A percentile compares a stretch with the other conserved stretches of the same genome.
Evolutionary conservation across 2,797 vertebrate genomes (phyloP).

Genomic region (Sebastes steindachneri): DNA sequence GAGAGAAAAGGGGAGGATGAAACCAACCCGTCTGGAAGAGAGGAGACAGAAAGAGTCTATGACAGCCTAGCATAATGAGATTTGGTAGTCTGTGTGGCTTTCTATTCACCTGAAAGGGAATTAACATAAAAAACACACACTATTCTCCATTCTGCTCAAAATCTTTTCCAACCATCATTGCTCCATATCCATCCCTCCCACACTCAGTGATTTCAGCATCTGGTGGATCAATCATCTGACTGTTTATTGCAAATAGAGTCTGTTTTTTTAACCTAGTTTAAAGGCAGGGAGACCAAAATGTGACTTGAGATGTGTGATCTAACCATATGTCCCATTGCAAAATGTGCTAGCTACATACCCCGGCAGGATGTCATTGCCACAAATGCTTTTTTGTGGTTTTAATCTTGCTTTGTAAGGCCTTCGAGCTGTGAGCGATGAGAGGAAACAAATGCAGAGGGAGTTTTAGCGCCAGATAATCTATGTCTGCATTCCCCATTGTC

Average conservation of each 20-base stretch:
- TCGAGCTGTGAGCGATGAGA: constrained; percentile 17
- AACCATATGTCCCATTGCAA: constrained; percentile 24
- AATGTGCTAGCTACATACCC: background rate
- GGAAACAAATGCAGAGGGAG: constrained; percentile 20
- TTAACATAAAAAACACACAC: constrained; percentile 57
- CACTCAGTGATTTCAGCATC: constrained; percentile 43
- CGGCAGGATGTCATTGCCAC: background rate
- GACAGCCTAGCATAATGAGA: constrained; percentile 72
- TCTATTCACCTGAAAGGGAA: constrained; percentile 69
- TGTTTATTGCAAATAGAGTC: constrained; percentile 40
- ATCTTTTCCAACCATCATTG: constrained; percentile 50
- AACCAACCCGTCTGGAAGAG: constrained; percentile 71
- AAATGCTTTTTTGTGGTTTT: constrained; percentile 17
- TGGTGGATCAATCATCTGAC: constrained; percentile 53
- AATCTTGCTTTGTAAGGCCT: constrained; percentile 21
- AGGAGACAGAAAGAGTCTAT: constrained; percentile 66
- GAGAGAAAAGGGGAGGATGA: constrained; percentile 52
- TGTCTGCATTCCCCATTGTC: background rate
- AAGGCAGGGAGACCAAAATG: background rate
- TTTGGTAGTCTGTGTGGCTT: constrained; percentile 64
- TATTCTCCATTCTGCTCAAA: constrained; percentile 45
- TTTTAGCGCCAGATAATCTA: constrained; percentile 23
- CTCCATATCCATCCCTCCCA: constrained; percentile 27
- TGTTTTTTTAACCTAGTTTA: constrained; percentile 30
- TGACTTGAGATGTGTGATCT: background rate